Conservation (phyloP, 1,140 invertebrate species). For the Diuraphis noxia region DNA sequence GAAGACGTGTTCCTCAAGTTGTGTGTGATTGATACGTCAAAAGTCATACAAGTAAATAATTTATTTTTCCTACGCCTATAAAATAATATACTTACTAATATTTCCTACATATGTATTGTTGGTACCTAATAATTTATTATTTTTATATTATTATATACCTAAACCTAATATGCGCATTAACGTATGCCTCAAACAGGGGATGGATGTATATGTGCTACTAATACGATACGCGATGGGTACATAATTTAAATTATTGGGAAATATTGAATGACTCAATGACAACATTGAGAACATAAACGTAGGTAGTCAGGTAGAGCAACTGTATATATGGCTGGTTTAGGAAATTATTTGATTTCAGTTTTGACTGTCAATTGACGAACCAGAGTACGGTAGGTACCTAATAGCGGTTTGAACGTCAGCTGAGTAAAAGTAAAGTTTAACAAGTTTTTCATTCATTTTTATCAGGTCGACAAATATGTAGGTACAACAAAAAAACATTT, state of each 20-base stretch:
- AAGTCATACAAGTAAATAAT: slow-evolving; percentile 44
- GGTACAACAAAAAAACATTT: not conserved
- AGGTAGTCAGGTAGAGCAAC: not conserved
- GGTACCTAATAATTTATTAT: not conserved
- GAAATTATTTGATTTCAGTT: no score
- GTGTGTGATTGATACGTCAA: slow-evolving; percentile 32
- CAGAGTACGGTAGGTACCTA: no score
- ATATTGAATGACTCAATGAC: not conserved
- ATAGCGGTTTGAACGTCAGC: no score
- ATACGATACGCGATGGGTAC: not conserved
- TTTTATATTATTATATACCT: not conserved
- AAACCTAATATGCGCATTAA: not conserved
- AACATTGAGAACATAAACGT: not conserved
- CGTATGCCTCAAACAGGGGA: not conserved
- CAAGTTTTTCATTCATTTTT: no score
- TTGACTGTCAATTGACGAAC: no score
- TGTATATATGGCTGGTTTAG: no score
- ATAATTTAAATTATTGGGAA: not conserved
- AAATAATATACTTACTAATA: not conserved
- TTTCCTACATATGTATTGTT: not conserved
- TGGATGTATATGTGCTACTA: not conserved
- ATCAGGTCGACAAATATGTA: no score
- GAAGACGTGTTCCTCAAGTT: slow-evolving; percentile 58
- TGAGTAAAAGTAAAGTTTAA: no score
- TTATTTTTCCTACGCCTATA: not conserved